phyloP scores from a whole-genome alignment of 1,140 invertebrate species.

The Melanaphis sacchari region DNA sequence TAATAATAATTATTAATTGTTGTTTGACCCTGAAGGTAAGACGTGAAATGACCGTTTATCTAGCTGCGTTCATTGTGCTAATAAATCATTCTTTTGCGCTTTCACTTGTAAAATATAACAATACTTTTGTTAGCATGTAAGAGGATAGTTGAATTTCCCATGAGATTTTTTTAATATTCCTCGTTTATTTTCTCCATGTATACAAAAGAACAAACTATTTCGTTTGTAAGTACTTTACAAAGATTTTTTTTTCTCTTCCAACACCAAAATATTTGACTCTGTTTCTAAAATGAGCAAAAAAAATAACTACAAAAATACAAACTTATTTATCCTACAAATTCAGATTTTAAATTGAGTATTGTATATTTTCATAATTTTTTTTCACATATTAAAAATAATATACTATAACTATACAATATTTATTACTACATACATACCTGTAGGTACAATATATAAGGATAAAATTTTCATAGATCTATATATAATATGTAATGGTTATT shows the following conservation, averaged over 20 bases:
- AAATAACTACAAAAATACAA: neutral
- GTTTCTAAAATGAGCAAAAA: neutral
- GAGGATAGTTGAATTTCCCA: neutral
- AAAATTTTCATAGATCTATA: neutral
- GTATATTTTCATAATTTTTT: no score
- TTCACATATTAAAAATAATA: no score
- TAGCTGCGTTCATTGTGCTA: neutral
- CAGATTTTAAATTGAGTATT: neutral
- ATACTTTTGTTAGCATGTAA: neutral
- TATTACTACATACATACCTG: no score
- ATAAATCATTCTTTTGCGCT: neutral
- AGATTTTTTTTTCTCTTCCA: neutral
- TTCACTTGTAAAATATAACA: neutral
- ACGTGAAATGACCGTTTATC: neutral
- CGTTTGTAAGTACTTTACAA: neutral
- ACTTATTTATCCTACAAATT: neutral
- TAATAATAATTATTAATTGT: neutral
- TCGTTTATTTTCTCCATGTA: neutral
- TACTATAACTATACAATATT: no score
- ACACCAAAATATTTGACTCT: neutral
- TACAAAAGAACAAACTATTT: neutral
- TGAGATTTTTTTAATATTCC: neutral
- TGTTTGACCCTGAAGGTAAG: neutral
- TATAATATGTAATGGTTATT: no score
- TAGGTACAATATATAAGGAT: neutral